Conservation (phyloP, 35 echinoderm and acorn worm species). For the Anneissia japonica region DNA sequence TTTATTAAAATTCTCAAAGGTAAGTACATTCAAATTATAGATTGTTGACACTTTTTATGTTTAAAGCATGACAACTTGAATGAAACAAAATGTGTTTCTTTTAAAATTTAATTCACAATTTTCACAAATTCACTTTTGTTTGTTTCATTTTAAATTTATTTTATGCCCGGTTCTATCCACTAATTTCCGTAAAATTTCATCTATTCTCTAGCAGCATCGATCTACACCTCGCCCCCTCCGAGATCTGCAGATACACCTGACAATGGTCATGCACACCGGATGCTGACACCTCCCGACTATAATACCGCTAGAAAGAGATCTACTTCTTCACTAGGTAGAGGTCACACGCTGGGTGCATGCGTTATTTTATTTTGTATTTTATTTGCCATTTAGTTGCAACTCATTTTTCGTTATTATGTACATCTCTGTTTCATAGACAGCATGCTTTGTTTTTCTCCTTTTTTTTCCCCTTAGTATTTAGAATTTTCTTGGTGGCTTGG, state of each 20-base stretch:
- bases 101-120: no score
- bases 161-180: not conserved
- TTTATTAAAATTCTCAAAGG: not conserved
- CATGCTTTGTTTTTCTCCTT: not conserved
- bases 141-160: not conserved
- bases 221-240: not conserved
- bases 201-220: not conserved
- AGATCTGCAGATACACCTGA: not conserved
- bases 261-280: not conserved
- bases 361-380: not conserved
- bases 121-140: not conserved
- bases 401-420: not conserved
- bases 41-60: no score
- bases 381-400: not conserved
- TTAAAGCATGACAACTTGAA: no score
- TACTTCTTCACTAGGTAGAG: conserved; percentile 33
- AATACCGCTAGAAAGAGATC: conserved; percentile 46
- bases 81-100: no score
- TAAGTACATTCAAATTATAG: not conserved
- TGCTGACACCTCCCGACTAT: conserved; percentile 52
- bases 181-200: not conserved
- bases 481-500: not conserved
- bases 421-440: not conserved
- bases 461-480: not conserved
- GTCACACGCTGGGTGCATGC: not conserved